Base-by-base conservation (phyloP, 2,888 invertebrate genomes). In the Scrobipalpa costella region DNA sequence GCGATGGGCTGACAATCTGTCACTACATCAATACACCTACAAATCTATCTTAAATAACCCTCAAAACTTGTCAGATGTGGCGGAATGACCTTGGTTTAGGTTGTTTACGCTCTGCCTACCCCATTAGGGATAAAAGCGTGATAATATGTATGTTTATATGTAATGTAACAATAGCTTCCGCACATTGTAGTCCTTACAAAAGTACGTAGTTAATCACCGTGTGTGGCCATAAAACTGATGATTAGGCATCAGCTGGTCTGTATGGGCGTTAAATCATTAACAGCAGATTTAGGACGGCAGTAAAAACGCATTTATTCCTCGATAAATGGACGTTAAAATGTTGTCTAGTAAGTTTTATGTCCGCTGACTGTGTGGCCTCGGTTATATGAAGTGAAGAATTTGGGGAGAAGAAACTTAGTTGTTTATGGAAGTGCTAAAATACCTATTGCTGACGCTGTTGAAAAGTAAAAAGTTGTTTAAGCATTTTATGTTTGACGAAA, bases 241-340 rank as follows among this genome's bases (percentile, higher is more conserved):
- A 64, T 64, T 55, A 62, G 52, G 50, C 61, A 52, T 63, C 57
- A 38, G 69, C 67, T 69, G 69, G 55, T 55, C 64, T 64, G 66
- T 67, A 68, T 67, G 67, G 73, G 70, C 71, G 80, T 81, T 75
- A 81, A 83, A 83, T 83, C 84, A 83, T 81, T 77, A 75, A 78
- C 78, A 80, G 83, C 80, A 81, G 78, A 82, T 84, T 85, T 78
- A 81, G 77, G 78, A 73, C 71, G 74, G 79, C 78, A 69, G 71
- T 85, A 83, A 85, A 85, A n/a, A 70, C 75, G 71, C 73, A 76
- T 81, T 81, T 80, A 78, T 79, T 80, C 79, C 81, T 81, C 85
- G 75, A 84, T 85, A 85, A 85, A 84, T 75, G 74, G 71, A 75
- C 75, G 78, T 83, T 78, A 84, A 65, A 84, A 79, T 77, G 79